A percentile compares a stretch with the other conserved stretches of the same genome.
Evolutionary conservation across 2,113 vertebrate species (phyloP).

Genomic region (Mola mola): DNA sequence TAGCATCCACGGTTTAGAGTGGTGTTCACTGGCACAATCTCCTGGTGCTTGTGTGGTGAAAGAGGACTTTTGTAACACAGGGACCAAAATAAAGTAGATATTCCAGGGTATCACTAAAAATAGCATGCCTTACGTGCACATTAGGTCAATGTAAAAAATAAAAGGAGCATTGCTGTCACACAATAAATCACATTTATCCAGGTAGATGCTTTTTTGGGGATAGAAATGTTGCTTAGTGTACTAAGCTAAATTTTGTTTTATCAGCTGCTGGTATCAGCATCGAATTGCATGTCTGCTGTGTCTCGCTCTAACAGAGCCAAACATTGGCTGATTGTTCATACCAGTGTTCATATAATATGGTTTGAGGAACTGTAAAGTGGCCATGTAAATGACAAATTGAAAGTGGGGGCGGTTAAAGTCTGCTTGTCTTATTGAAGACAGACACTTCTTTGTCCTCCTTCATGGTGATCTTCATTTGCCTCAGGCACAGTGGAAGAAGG

Average conservation of each 20-base stretch:
- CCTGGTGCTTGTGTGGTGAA: too few species aligned
- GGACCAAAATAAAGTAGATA: too few species aligned
- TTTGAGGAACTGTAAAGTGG: slow-evolving; percentile 28
- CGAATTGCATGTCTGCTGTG: slow-evolving; percentile 31
- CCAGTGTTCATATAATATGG: slow-evolving; percentile 12
- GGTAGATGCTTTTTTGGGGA: too few species aligned
- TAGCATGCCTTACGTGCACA: too few species aligned
- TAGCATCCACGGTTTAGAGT: too few species aligned
- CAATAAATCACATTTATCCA: too few species aligned
- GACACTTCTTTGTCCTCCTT: slow-evolving; percentile 64
- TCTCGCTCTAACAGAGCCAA: slow-evolving; percentile 14
- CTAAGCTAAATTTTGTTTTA: slow-evolving; percentile 34
- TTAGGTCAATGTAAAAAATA: too few species aligned
- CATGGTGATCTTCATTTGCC: slow-evolving; percentile 41
- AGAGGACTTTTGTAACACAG: too few species aligned
- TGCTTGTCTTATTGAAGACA: slow-evolving; percentile 55
- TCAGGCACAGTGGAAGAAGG: slow-evolving; percentile 20
- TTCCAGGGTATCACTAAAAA: too few species aligned
- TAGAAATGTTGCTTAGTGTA: too few species aligned
- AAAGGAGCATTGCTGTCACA: too few species aligned
- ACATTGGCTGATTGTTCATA: slow-evolving; percentile 43
- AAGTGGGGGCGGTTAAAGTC: slow-evolving; percentile 17
- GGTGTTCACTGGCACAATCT: too few species aligned
- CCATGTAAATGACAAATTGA: slow-evolving; percentile 41
- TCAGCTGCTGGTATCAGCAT: slow-evolving; percentile 36